A percentile compares a stretch with the other conserved stretches of the same genome.
phyloP scores from a whole-genome alignment of 2,888 invertebrate species.

The Drosophila acutilabella region DNA sequence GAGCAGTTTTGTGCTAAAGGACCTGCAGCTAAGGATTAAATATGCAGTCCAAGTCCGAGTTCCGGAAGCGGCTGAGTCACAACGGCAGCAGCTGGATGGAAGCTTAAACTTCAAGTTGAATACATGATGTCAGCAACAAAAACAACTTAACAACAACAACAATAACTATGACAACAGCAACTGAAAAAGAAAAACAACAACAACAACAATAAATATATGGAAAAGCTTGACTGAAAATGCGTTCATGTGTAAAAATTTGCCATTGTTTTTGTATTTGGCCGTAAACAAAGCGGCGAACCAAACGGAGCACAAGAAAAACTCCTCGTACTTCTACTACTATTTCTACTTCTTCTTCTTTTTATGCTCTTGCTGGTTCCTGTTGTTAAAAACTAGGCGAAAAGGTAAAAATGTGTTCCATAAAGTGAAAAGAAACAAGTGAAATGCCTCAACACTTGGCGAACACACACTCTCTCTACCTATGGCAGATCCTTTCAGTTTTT shows the following conservation, averaged over 20 bases:
- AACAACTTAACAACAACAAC: slow-evolving; percentile 17
- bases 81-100: slow-evolving; percentile 38
- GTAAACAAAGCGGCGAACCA: slow-evolving; percentile 67
- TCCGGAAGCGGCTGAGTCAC: slow-evolving; percentile 22
- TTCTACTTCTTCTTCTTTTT: slow-evolving; percentile 5
- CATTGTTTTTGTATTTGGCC: slow-evolving; percentile 71
- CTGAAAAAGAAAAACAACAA: slow-evolving; percentile 17
- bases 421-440: slow-evolving; percentile 50
- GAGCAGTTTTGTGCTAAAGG: slow-evolving; percentile 21
- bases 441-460: slow-evolving; percentile 45
- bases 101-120: slow-evolving; percentile 55
- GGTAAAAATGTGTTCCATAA: slow-evolving; percentile 48
- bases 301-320: slow-evolving; percentile 44
- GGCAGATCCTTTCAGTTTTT: slow-evolving; percentile 48
- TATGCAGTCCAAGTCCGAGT: slow-evolving; percentile 61
- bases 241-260: slow-evolving; percentile 72
- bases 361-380: slow-evolving; percentile 21
- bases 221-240: slow-evolving; percentile 56
- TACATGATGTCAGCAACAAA: slow-evolving; percentile 46
- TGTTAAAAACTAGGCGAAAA: slow-evolving; percentile 62
- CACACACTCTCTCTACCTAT: slow-evolving; percentile 17
- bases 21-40: slow-evolving; percentile 60
- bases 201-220: slow-evolving; percentile 7
- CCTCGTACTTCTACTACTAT: slow-evolving; percentile 11
- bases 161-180: slow-evolving; percentile 15